Percentiles rank a stretch among this genome's conserved stretches.
These are phyloP conservation scores for Ctena decussata DNA, from an alignment of 2,888 invertebrate species.

Conservation along the genomic window DNA sequence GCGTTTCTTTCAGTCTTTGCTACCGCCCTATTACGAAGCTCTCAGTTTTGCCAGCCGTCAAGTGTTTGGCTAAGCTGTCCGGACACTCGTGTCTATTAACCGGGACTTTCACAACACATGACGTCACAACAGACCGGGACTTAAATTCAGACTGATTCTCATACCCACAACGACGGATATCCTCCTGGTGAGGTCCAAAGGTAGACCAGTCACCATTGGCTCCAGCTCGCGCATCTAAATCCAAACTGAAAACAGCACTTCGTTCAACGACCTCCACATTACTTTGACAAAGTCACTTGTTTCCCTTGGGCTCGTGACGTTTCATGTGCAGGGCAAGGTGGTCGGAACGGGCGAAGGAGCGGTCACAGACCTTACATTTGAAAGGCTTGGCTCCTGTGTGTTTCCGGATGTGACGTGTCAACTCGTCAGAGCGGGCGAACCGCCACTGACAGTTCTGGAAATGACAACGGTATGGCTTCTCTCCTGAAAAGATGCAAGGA, in stretches of 20 bases:
- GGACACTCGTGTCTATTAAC: not conserved
- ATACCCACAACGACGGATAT: not conserved
- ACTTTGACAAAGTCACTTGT: constrained; percentile 62
- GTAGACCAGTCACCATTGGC: constrained; percentile 14
- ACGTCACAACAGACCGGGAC: not conserved
- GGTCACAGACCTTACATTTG: constrained; percentile 89
- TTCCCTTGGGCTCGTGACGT: constrained; percentile 92
- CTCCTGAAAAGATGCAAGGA: constrained; percentile 86
- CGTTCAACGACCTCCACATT: not conserved
- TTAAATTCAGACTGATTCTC: not conserved
- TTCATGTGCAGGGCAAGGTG: constrained; percentile 89
- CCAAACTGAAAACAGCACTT: not conserved
- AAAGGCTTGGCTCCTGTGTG: constrained; percentile 90
- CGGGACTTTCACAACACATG: not conserved
- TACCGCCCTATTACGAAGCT: too few species aligned
- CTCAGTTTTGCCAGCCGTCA: not conserved
- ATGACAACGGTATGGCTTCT: constrained; percentile 89
- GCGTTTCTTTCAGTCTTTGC: too few species aligned
- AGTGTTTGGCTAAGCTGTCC: not conserved
- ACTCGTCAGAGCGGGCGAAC: constrained; percentile 89
- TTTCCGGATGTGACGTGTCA: constrained; percentile 89
- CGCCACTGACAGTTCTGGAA: constrained; percentile 89
- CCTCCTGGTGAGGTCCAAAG: constrained; percentile 20
- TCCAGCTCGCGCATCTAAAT: constrained; percentile 15
- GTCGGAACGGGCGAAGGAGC: constrained; percentile 89